phyloP scores from a whole-genome alignment of 2,113 vertebrate species.

The Zapus hudsonius region DNA sequence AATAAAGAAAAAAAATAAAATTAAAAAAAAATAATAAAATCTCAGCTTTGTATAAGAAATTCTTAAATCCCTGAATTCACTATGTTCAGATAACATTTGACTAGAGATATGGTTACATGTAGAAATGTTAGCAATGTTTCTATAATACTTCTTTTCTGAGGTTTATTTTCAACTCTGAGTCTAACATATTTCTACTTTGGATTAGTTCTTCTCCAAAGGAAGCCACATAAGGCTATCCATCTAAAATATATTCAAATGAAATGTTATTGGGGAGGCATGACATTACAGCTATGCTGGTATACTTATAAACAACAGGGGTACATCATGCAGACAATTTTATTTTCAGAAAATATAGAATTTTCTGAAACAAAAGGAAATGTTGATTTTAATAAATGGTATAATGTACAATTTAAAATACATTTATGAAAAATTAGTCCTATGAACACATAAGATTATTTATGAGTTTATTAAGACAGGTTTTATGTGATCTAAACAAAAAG shows the following conservation, averaged over 20 bases:
- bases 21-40: conserved; percentile 55
- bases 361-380: neutral
- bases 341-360: conserved; percentile 24
- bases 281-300: neutral
- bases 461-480: neutral
- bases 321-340: neutral
- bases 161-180: conserved; percentile 15
- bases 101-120: neutral
- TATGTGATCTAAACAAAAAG: conserved; percentile 26
- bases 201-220: neutral
- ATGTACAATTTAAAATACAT: neutral
- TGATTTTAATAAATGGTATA: conserved; percentile 17
- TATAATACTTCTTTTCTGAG: neutral
- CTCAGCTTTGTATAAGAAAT: neutral
- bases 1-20: too few relatives aligned
- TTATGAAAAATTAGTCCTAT: conserved; percentile 47
- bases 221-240: neutral
- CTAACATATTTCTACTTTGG: neutral
- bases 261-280: neutral
- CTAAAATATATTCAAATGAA: neutral
- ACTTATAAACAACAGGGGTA: neutral
- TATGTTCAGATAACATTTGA: conserved; percentile 15
- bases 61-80: neutral
- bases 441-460: conserved; percentile 18
- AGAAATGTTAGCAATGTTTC: neutral